Base-by-base conservation (phyloP, 1,140 invertebrate species). In the Leptinotarsa texana region DNA sequence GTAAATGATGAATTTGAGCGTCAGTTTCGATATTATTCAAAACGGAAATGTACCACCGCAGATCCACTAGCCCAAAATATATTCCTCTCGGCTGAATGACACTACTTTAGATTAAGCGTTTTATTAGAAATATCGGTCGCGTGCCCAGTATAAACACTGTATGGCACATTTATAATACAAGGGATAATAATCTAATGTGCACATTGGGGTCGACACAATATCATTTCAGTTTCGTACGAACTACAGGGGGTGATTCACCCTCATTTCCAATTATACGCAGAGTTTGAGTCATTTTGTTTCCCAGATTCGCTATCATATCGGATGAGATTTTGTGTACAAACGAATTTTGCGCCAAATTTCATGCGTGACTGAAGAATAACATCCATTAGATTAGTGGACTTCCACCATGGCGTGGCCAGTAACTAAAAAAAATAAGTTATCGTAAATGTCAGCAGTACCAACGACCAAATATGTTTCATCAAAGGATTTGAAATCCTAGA, bases 271-370 rank as follows among this genome's bases (percentile, higher is more conserved):
- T 77, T 75, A 77, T 75, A 72, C 73, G 73, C 62, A 22, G 63
- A 42, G 73, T 75, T 77, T 77, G 76, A 77, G 69, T 77, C 76
- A 77, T 75, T 77, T 72, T 74, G 73, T 75, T 74, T 75, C 68
- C 76, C 66, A 66, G 47, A 65, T 71, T 63, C 57, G n/a, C n/a
- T 63, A 15, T 57, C 51, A 57, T 57, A 57, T 57, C n/a, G 51
- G 51, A 57, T 57, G 15, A 57, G 15, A 57, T 57, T 57, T 15
- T 57, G 51, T 42, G 8, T 11, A 42, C 3, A 42, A 42, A 42
- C 33, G 33, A 42, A 42, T 42, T 42, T 42, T 42, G 33, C 33
- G 33, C 33, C 33, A 11, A 42, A 42, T 42, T 42, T 11, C 33
- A 8, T 42, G 33, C 33, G 8, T 42, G 33, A 42, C 33, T 8